phyloP scores from a whole-genome alignment of 2,888 invertebrate genomes.

The Hymenopus coronatus region DNA sequence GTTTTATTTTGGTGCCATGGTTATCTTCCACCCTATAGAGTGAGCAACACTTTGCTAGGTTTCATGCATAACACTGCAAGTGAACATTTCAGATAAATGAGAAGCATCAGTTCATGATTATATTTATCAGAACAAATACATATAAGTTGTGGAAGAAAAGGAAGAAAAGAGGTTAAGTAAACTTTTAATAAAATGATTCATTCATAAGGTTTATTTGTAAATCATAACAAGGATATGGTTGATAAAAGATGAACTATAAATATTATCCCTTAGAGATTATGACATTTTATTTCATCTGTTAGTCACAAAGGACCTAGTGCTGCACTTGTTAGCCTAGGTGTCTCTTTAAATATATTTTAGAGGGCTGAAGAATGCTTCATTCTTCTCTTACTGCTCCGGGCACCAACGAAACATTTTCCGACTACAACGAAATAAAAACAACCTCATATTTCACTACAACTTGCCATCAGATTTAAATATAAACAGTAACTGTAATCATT shows the following conservation, averaged over 20 bases:
- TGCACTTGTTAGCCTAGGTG: not conserved
- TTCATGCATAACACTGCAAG: too few relatives aligned
- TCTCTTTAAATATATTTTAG: slow-evolving; percentile 7
- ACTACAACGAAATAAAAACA: slow-evolving; percentile 31
- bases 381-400: slow-evolving; percentile 31
- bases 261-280: not conserved
- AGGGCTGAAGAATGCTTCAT: slow-evolving; percentile 22
- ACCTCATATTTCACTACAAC: slow-evolving; percentile 2
- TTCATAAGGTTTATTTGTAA: not conserved
- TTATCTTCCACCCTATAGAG: too few relatives aligned
- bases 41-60: too few relatives aligned
- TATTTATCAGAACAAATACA: too few relatives aligned
- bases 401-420: slow-evolving; percentile 29
- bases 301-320: not conserved
- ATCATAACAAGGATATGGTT: not conserved
- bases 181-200: not conserved
- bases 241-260: not conserved
- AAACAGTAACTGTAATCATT: not conserved
- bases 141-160: too few relatives aligned
- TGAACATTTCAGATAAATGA: too few relatives aligned
- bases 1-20: too few relatives aligned
- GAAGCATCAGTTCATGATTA: too few relatives aligned
- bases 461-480: not conserved
- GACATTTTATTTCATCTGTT: not conserved
- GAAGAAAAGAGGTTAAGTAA: not conserved